These are phyloP conservation scores for Dastarcus helophoroides DNA, from an alignment of 2,888 invertebrate genomes.

Conservation along the genomic window DNA sequence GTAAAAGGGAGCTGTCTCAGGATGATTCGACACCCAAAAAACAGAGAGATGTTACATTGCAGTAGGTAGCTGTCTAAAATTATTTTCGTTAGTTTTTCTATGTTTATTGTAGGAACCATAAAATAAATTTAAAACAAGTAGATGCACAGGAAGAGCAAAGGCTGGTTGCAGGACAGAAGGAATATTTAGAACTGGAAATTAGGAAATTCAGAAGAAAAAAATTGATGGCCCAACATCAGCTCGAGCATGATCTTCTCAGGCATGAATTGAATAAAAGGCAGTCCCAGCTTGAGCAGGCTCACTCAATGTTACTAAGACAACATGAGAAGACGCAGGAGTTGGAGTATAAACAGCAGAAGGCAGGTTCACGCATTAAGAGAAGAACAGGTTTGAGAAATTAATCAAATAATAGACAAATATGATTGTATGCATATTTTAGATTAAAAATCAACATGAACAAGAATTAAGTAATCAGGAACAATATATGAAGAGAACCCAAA, in stretches of 20 bases:
- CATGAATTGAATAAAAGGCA: constrained; percentile 92
- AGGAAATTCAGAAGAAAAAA: constrained; percentile 86
- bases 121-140: constrained; percentile 81
- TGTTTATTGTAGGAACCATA: constrained; percentile 55
- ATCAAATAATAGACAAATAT: not conserved
- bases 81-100: constrained; percentile 2
- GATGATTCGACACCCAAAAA: constrained; percentile 87
- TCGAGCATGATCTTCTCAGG: constrained; percentile 81
- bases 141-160: constrained; percentile 86
- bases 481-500: constrained; percentile 89
- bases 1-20: constrained; percentile 87
- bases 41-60: constrained; percentile 80
- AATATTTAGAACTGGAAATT: constrained; percentile 84
- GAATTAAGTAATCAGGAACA: constrained; percentile 92
- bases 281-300: constrained; percentile 90
- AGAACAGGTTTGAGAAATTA: constrained; percentile 52
- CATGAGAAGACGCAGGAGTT: constrained; percentile 95
- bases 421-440: constrained; percentile 18
- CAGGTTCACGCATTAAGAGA: constrained; percentile 85
- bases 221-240: constrained; percentile 71
- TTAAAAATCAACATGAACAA: constrained; percentile 82
- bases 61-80: constrained; percentile 40
- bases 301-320: constrained; percentile 85
- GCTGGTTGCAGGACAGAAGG: constrained; percentile 76
- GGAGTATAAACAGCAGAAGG: constrained; percentile 90